Conservation (phyloP, 2,888 invertebrate species). For the Mesodorylaimus sp. region DNA sequence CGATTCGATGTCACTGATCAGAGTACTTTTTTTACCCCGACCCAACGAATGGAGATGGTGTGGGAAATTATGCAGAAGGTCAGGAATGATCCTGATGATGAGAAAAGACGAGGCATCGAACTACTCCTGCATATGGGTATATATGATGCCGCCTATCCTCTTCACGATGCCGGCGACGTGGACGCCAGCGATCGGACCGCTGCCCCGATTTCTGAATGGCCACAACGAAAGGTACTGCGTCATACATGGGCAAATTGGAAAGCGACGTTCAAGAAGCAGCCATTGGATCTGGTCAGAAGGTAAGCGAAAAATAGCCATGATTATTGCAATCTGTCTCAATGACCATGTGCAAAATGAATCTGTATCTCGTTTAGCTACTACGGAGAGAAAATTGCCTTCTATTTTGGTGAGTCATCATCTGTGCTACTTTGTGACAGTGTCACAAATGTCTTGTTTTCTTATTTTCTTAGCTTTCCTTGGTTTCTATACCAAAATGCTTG, state of each 20-base stretch:
- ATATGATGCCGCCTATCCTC: slow-evolving; percentile 7
- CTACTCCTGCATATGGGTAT: background rate
- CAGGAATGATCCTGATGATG: background rate
- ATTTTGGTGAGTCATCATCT: no score
- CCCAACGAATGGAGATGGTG: slow-evolving; percentile 8
- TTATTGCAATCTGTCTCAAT: no score
- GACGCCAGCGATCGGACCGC: no score
- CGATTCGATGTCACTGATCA: background rate
- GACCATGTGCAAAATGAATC: no score
- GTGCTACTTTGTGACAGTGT: no score
- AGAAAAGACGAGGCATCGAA: slow-evolving; percentile 1
- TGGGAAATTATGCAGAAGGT: slow-evolving; percentile 9
- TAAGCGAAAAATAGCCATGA: slow-evolving; percentile 7
- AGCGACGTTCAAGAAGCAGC: background rate
- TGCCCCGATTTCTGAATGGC: background rate
- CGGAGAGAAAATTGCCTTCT: no score
- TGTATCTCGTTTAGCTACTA: no score
- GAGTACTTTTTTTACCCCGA: slow-evolving; percentile 2
- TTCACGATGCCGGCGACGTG: slow-evolving; percentile 9
- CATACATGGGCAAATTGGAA: background rate
- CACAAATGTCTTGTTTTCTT: no score
- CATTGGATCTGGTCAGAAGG: background rate
- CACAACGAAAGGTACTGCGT: background rate
- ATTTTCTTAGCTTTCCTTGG: slow-evolving; percentile 1
- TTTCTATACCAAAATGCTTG: slow-evolving; percentile 3